A percentile compares a stretch with the other conserved stretches of the same genome.
Conservation (phyloP, 2,113 vertebrate genomes). For the Petrocephalus microphthalmus region DNA sequence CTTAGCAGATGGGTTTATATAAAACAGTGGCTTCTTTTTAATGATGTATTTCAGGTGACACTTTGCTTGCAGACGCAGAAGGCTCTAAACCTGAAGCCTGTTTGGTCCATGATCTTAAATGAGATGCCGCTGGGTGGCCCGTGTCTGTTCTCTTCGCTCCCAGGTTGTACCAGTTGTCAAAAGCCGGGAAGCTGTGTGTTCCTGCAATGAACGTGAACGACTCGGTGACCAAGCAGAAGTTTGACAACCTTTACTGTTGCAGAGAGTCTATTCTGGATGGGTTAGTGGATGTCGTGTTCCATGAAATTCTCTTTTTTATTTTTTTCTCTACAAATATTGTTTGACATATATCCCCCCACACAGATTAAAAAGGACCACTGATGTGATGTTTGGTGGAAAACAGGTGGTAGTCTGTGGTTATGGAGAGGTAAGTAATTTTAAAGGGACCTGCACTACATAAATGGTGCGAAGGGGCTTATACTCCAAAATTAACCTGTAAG, state of each 20-base stretch:
- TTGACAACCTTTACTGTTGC: slow-evolving; percentile 97
- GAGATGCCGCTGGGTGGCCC: neutral
- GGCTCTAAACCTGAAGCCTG: neutral
- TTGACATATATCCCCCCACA: slow-evolving; percentile 25
- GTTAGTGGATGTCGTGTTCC: slow-evolving; percentile 57
- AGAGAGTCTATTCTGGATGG: slow-evolving; percentile 96
- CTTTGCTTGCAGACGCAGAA: neutral
- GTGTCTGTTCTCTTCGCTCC: neutral
- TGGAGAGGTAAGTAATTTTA: slow-evolving; percentile 79
- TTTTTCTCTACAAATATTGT: neutral
- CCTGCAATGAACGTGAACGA: slow-evolving; percentile 98
- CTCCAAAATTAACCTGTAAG: neutral
- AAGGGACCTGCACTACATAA: neutral
- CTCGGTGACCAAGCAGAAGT: slow-evolving; percentile 98
- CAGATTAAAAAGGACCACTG: slow-evolving; percentile 96
- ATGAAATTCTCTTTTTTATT: slow-evolving; percentile 31
- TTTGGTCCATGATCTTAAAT: neutral
- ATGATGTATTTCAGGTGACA: slow-evolving; percentile 61
- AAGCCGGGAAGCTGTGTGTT: slow-evolving; percentile 93
- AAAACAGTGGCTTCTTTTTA: neutral
- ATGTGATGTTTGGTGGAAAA: slow-evolving; percentile 99
- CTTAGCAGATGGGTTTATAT: neutral
- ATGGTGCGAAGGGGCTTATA: neutral
- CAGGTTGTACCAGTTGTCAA: slow-evolving; percentile 96
- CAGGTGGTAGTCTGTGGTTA: slow-evolving; percentile 97